Base-by-base conservation (phyloP, 2,888 invertebrate genomes). In the Drosophila siamana region DNA sequence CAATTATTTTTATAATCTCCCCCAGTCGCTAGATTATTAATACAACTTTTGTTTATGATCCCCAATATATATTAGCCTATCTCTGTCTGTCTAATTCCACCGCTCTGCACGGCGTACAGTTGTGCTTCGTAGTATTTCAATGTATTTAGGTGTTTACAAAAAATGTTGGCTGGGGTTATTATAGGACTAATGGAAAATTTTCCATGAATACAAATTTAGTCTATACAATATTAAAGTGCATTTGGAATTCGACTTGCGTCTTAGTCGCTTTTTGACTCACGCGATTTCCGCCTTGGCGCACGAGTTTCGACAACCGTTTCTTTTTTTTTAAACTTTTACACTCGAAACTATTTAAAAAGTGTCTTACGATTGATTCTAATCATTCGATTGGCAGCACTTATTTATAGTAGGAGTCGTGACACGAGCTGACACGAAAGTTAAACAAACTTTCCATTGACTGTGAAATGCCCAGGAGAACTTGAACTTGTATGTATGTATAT, bases 221-320 rank as follows among this genome's bases (percentile, higher is more conserved):
- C 26, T 26, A 9, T 2, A 1, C 6, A 28, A 11, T 30, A n/a
- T 11, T 1, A 6, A 30, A 48, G 52, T 28, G 43, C 2, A 55
- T 43, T 33, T 13, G 0, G 11, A 2, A 41, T 19, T 43, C 54
- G 43, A 2, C 43, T 33, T 19, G 4, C 3, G 0, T 2, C 9
- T 43, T 19, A 22, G 13, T 22, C 43, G 30, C 22, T 19, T 54
- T n/a, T 38, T 9, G 13, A n/a, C 28, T 52, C 52, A 52, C 52
- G 52, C 40, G 52, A 52, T 52, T 52, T 52, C n/a, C 8, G 28
- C 11, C 8, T 41, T 28, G 40, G 28, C n/a, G 52, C 52, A 13
- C 52, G 52, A 41, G 41, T 55, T 44, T 16, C n/a, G 11, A 1
- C n/a, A 8, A 30, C 30, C 13, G 9, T 2, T 9, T 13, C 9